Evolutionary conservation across 2,888 invertebrate species (phyloP), one percentile per base, ranked within the genome.

Genomic region (Tyria jacobaeae): DNA sequence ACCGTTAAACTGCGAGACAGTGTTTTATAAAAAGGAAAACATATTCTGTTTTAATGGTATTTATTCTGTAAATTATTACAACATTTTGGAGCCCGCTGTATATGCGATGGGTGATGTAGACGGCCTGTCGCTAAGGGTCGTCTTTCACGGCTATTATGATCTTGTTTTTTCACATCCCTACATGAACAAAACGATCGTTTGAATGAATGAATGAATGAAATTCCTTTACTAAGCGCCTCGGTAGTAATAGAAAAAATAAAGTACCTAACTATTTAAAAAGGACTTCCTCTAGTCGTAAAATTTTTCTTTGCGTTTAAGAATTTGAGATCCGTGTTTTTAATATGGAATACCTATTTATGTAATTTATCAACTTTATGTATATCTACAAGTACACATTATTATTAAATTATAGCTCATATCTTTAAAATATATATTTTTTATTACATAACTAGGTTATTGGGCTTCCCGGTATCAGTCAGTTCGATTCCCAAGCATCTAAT

Each of bases 171-270:
- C 81, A 84, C 76, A 81, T 70, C 78, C 74, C 82, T 78, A 75
- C 74, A 80, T 62, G 77, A 83, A 89, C 87, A 89, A 90, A 89
- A 87, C 86, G 76, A 78, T 66, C 58, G 53, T 39, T 70, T 90
- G 86, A 90, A 88, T 90, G 90, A 86, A 84, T 78, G 78, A 75
- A 70, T 72, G 75, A 93, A 93, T 93, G 92, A 90, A 92, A 92
- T 92, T 91, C 92, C 89, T 78, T 70, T 77, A 83, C 77, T 88
- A 89, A 92, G 91, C 92, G 91, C 91, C 91, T 80, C 81, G 69
- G 67, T 75, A 75, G 76, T 77, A 79, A 82, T 83, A 88, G 84
- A 89, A 82, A 81, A 77, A 76, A 76, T 51, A 70, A 79, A 79
- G 62, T 65, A 21, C 17, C 9, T 21, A 71, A 70, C 69, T 64